These are phyloP conservation scores for Zaprionus davidi DNA, from an alignment of 1,140 invertebrate genomes.

Conservation along the genomic window DNA sequence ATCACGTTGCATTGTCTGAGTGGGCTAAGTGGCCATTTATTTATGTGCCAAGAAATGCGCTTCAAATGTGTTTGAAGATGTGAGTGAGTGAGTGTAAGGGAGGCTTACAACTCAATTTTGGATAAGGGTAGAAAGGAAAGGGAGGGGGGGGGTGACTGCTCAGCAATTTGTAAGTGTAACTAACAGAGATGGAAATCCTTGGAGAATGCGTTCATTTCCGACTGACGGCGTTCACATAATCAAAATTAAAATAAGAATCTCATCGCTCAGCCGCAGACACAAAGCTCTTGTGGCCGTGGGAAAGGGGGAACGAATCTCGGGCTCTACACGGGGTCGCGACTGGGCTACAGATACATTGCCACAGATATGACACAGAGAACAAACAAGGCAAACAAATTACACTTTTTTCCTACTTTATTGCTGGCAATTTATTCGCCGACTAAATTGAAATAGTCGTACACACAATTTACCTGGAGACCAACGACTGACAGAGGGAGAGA, in stretches of 20 bases:
- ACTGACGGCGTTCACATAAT: constrained; percentile 55
- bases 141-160: constrained; percentile 17
- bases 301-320: constrained; percentile 6
- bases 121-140: neutral
- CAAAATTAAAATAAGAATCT: constrained; percentile 82
- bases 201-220: constrained; percentile 53
- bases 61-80: constrained; percentile 15
- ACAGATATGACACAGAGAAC: constrained; percentile 75
- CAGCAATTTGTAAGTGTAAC: constrained; percentile 78
- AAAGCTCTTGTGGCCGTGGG: neutral
- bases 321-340: neutral
- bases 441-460: constrained; percentile 74
- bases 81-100: constrained; percentile 16
- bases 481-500: constrained; percentile 22
- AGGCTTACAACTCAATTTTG: constrained; percentile 59
- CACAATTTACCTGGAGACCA: constrained; percentile 79
- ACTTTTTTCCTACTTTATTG: constrained; percentile 73
- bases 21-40: constrained; percentile 51
- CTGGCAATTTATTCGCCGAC: constrained; percentile 73
- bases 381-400: constrained; percentile 81
- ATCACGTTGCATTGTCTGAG: constrained; percentile 48
- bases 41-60: constrained; percentile 38
- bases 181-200: constrained; percentile 66
- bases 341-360: constrained; percentile 57
- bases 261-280: constrained; percentile 73